These are phyloP conservation scores for Mugil cephalus DNA, from an alignment of 2,113 vertebrate genomes.

Conservation along the genomic window DNA sequence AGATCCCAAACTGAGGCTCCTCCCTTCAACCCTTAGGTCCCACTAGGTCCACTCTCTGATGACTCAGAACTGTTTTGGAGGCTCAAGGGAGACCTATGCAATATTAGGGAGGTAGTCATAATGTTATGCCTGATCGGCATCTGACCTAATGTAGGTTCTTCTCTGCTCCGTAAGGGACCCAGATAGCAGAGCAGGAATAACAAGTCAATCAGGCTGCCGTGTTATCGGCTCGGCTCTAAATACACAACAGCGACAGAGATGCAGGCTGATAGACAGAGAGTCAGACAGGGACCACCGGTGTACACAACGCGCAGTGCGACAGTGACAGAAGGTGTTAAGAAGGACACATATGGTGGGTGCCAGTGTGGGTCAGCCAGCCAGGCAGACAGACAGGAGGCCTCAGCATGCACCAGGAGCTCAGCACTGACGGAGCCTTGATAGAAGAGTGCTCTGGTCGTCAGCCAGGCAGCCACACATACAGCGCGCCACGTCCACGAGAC, in stretches of 20 bases:
- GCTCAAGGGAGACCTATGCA: no score
- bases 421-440: constrained; percentile 62
- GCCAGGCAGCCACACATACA: constrained; percentile 45
- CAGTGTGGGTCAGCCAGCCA: constrained; percentile 75
- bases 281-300: constrained; percentile 45
- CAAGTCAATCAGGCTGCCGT: not conserved
- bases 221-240: not conserved
- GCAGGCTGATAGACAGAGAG: constrained; percentile 31
- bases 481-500: not conserved
- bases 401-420: constrained; percentile 74
- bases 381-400: constrained; percentile 75
- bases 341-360: constrained; percentile 81
- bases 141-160: not conserved
- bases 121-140: not conserved
- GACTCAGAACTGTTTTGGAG: no score
- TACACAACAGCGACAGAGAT: not conserved
- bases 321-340: constrained; percentile 81
- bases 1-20: no score
- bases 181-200: not conserved
- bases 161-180: not conserved
- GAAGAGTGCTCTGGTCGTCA: constrained; percentile 25
- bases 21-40: no score
- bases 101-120: no score
- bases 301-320: constrained; percentile 54
- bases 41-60: no score